Conservation (phyloP, 2,888 invertebrate genomes). For the Odontomyia ornata region DNA sequence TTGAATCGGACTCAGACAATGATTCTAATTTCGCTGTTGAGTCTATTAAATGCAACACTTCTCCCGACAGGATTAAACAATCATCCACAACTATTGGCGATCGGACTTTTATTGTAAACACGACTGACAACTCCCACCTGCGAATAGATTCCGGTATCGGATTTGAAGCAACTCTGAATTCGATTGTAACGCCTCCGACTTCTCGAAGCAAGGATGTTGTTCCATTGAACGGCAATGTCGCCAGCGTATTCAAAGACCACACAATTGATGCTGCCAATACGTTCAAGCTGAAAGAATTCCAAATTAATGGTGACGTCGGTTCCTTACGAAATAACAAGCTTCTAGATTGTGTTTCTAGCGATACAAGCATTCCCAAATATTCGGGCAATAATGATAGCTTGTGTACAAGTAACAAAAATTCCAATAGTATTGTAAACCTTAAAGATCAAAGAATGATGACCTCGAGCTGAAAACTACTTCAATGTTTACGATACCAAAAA, state of each 20-base stretch:
- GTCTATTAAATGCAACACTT: background rate
- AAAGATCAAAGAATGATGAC: conserved; percentile 31
- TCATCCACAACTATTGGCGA: too few relatives aligned
- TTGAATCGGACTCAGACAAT: conserved; percentile 31
- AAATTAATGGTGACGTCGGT: background rate
- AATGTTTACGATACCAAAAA: conserved; percentile 12
- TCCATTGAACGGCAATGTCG: background rate
- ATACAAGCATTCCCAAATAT: background rate
- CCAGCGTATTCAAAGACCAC: background rate
- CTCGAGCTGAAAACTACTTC: conserved; percentile 34
- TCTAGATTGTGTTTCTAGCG: background rate
- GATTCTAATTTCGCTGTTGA: background rate
- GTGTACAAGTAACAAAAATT: background rate
- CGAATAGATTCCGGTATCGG: too few relatives aligned
- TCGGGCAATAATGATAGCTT: background rate
- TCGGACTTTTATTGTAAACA: too few relatives aligned
- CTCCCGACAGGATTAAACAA: too few relatives aligned
- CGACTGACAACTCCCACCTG: too few relatives aligned
- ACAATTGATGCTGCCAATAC: background rate
- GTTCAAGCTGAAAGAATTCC: conserved; percentile 2
- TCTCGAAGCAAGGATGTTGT: background rate
- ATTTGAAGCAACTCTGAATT: background rate
- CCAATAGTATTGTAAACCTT: conserved; percentile 21
- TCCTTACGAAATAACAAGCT: background rate
- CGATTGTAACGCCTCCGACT: background rate